Percentiles rank a stretch among this genome's conserved stretches.
Conservation (phyloP, 2,888 invertebrate genomes). For the Imbricaverruca yamaguchii region DNA sequence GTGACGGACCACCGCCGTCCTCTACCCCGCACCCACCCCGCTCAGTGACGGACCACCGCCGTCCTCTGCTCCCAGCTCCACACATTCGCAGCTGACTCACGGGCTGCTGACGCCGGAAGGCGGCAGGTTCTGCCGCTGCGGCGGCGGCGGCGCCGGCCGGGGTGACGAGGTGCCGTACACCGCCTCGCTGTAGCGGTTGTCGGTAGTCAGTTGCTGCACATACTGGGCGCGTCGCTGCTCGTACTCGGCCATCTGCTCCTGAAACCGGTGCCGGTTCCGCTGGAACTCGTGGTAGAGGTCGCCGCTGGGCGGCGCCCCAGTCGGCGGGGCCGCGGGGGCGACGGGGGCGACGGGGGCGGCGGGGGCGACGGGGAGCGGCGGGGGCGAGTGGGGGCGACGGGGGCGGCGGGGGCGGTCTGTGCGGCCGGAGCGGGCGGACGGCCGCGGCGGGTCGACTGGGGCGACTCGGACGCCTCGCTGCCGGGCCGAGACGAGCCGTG, state of each 20-base stretch:
- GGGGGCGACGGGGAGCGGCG: constrained; percentile 4
- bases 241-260: constrained; percentile 50
- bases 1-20: too few relatives aligned
- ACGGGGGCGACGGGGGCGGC: not conserved
- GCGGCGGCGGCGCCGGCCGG: too few relatives aligned
- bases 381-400: not conserved
- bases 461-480: constrained; percentile 32
- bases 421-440: constrained; percentile 36
- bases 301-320: not conserved
- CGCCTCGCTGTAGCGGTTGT: constrained; percentile 9
- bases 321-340: not conserved
- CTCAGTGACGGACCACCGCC: too few relatives aligned
- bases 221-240: constrained; percentile 51
- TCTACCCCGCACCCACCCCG: too few relatives aligned
- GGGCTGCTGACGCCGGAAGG: too few relatives aligned
- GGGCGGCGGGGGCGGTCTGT: constrained; percentile 12
- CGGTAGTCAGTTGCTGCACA: constrained; percentile 45
- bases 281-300: constrained; percentile 6
- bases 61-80: too few relatives aligned
- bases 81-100: too few relatives aligned
- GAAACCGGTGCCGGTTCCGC: constrained; percentile 40
- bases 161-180: too few relatives aligned
- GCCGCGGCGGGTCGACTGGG: constrained; percentile 37
- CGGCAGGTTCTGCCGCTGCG: too few relatives aligned
- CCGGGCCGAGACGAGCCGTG: not conserved